These are phyloP conservation scores for Cynopterus sphinx DNA, from an alignment of 2,797 vertebrate genomes.

Conservation along the genomic window DNA sequence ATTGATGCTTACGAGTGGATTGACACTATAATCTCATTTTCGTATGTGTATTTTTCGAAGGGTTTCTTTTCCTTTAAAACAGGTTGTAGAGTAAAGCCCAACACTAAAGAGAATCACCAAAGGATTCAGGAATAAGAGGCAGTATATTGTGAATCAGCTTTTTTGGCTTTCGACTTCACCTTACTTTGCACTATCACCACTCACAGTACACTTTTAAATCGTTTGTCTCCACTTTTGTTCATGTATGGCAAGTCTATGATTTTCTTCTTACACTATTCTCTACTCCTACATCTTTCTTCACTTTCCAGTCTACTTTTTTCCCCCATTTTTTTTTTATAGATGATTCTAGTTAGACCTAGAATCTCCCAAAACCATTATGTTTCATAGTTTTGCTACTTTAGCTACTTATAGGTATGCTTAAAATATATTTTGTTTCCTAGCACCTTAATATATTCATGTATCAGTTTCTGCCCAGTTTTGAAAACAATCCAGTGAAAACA, in stretches of 20 bases:
- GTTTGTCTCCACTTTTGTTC: background rate
- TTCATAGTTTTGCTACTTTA: slow-evolving; percentile 49
- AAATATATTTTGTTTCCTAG: slow-evolving; percentile 16
- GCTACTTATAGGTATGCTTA: background rate
- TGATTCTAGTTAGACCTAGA: background rate
- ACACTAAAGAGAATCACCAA: background rate
- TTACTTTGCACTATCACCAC: background rate
- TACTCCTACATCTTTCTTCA: background rate
- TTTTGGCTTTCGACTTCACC: background rate
- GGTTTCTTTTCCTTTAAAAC: slow-evolving; percentile 24
- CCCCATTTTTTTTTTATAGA: background rate
- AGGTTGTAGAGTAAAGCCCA: slow-evolving; percentile 7
- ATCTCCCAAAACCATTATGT: background rate
- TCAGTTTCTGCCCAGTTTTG: slow-evolving; percentile 6
- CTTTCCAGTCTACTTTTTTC: background rate
- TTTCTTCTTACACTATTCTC: slow-evolving; percentile 20
- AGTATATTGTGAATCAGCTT: background rate
- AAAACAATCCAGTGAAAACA: slow-evolving; percentile 37
- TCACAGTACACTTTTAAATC: background rate
- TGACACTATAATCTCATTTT: slow-evolving; percentile 27
- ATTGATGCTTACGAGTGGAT: background rate
- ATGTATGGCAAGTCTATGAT: background rate
- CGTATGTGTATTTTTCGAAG: background rate
- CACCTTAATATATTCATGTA: background rate
- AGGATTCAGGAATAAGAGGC: background rate